These are phyloP conservation scores for Exephanes ischioxanthus DNA, from an alignment of 2,888 invertebrate species.

Conservation along the genomic window DNA sequence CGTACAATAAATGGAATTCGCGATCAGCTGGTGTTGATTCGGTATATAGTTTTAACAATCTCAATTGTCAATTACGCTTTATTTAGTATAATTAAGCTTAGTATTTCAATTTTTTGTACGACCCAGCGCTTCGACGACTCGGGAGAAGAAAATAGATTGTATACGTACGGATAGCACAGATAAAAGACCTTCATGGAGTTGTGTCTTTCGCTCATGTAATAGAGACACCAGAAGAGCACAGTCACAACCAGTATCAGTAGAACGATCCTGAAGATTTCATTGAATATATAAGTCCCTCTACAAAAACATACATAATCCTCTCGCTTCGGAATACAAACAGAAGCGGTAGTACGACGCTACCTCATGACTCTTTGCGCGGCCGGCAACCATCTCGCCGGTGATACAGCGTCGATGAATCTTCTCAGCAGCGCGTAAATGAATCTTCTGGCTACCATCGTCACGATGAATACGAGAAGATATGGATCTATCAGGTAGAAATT, in stretches of 20 bases:
- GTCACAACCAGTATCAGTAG: conserved; percentile 88
- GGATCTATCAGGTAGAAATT: conserved; percentile 97
- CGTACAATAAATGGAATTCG: background rate
- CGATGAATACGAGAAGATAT: conserved; percentile 93
- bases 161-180: conserved; percentile 95
- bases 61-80: too few species aligned
- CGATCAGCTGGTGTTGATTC: too few species aligned
- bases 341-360: conserved; percentile 72
- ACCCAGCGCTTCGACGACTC: background rate
- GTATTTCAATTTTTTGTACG: background rate
- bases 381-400: conserved; percentile 83
- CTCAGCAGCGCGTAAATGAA: conserved; percentile 89
- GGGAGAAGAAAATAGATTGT: conserved; percentile 4
- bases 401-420: conserved; percentile 85
- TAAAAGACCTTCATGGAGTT: conserved; percentile 93
- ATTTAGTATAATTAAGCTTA: too few species aligned
- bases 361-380: conserved; percentile 83
- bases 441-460: conserved; percentile 92
- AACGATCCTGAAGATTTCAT: conserved; percentile 86
- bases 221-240: conserved; percentile 89
- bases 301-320: conserved; percentile 67
- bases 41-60: too few species aligned
- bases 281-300: conserved; percentile 74
- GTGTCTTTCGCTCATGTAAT: conserved; percentile 91
- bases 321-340: conserved; percentile 14